phyloP scores from a whole-genome alignment of 2,113 vertebrate genomes.

The Channa maculata region DNA sequence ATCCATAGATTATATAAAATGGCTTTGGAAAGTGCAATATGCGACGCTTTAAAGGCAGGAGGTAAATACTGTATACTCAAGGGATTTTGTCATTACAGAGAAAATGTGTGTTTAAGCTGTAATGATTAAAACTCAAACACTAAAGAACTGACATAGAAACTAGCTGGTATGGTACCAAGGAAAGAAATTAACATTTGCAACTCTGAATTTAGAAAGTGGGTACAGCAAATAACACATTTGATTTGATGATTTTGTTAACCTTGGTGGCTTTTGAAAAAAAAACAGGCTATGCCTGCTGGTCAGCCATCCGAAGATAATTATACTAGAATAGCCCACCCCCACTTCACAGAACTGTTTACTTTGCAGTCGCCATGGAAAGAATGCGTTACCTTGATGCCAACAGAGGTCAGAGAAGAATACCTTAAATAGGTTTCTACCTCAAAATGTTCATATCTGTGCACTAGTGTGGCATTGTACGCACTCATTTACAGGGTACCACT shows the following conservation, averaged over 20 bases:
- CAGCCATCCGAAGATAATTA: slow-evolving; percentile 59
- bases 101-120: slow-evolving; percentile 4
- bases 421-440: background rate
- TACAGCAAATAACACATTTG: background rate
- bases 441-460: background rate
- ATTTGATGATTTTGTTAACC: slow-evolving; percentile 37
- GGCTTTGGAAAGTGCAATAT: slow-evolving; percentile 4
- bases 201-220: background rate
- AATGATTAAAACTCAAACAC: background rate
- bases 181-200: too few species aligned
- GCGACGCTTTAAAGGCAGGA: background rate
- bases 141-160: background rate
- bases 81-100: background rate
- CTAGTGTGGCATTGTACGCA: background rate
- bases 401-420: slow-evolving; percentile 24
- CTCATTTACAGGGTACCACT: background rate
- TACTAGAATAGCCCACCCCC: slow-evolving; percentile 64
- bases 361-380: slow-evolving; percentile 56
- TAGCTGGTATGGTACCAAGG: background rate
- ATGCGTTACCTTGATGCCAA: slow-evolving; percentile 26
- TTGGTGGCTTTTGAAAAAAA: slow-evolving; percentile 29
- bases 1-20: slow-evolving; percentile 26
- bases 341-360: slow-evolving; percentile 58
- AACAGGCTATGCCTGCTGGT: slow-evolving; percentile 35
- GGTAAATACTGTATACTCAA: background rate